A percentile compares a stretch with the other conserved stretches of the same genome.
Conservation (phyloP, 1,140 invertebrate species). For the Cardiocondyla obscurior region DNA sequence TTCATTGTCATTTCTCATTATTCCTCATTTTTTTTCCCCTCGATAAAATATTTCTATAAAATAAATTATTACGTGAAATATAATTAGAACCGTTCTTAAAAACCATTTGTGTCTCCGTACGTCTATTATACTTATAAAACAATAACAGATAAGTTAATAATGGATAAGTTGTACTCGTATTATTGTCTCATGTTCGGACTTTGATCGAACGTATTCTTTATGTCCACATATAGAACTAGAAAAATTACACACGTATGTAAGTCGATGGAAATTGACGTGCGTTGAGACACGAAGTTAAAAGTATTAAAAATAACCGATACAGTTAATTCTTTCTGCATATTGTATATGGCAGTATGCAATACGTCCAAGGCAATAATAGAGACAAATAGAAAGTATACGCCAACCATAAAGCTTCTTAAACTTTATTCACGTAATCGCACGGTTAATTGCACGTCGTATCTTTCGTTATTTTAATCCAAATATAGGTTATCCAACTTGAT, state of each 20-base stretch:
- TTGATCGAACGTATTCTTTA: neutral
- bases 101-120: neutral
- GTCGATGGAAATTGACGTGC: slow-evolving; percentile 49
- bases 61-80: neutral
- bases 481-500: neutral
- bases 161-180: neutral
- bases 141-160: neutral
- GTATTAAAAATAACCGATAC: slow-evolving; percentile 62
- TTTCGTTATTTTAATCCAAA: neutral
- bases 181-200: neutral
- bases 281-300: neutral
- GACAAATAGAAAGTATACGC: slow-evolving; percentile 43
- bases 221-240: neutral
- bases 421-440: neutral
- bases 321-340: slow-evolving; percentile 45
- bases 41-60: neutral
- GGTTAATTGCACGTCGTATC: neutral
- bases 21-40: too few species aligned
- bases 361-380: neutral
- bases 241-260: slow-evolving; percentile 12
- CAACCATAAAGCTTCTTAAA: neutral
- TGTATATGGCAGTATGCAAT: neutral
- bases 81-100: neutral
- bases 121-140: neutral
- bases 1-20: too few species aligned